A percentile compares a stretch with the other conserved stretches of the same genome.
phyloP scores from a whole-genome alignment of 2,888 invertebrate species.

The Merodon equestris region DNA sequence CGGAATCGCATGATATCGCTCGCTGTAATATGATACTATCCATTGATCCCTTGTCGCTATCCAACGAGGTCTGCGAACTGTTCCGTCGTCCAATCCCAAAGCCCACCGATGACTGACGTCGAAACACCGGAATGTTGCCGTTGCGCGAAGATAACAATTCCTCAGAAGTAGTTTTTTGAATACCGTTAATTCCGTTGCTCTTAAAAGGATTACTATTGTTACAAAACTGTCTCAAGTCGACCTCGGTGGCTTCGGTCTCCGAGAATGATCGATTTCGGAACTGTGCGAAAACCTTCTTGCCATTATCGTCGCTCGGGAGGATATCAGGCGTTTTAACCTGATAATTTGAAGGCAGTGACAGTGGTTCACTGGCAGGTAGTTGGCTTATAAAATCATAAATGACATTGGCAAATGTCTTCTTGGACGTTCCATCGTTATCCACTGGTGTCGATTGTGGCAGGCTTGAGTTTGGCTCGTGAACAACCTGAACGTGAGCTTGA shows the following conservation, averaged over 20 bases:
- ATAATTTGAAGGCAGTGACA: conserved; percentile 70
- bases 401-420: conserved; percentile 40
- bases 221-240: conserved; percentile 71
- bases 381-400: conserved; percentile 62
- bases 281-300: conserved; percentile 52
- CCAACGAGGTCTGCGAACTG: conserved; percentile 76
- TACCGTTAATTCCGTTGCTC: conserved; percentile 71
- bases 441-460: conserved; percentile 14
- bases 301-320: conserved; percentile 17
- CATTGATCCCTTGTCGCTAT: conserved; percentile 73
- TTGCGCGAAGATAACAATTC: conserved; percentile 74
- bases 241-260: conserved; percentile 72
- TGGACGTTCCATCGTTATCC: conserved; percentile 37
- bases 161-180: conserved; percentile 79
- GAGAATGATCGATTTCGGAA: conserved; percentile 75
- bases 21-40: conserved; percentile 78
- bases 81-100: conserved; percentile 75
- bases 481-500: conserved; percentile 10
- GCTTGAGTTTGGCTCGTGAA: conserved; percentile 22
- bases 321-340: conserved; percentile 42
- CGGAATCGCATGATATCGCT: conserved; percentile 89
- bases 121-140: conserved; percentile 70
- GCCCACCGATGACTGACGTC: conserved; percentile 75
- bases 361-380: conserved; percentile 43
- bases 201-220: conserved; percentile 61